Evolutionary conservation across 2,113 vertebrate genomes (phyloP), one percentile per base, ranked within the genome.

Genomic region (Cynoglossus semilaevis): DNA sequence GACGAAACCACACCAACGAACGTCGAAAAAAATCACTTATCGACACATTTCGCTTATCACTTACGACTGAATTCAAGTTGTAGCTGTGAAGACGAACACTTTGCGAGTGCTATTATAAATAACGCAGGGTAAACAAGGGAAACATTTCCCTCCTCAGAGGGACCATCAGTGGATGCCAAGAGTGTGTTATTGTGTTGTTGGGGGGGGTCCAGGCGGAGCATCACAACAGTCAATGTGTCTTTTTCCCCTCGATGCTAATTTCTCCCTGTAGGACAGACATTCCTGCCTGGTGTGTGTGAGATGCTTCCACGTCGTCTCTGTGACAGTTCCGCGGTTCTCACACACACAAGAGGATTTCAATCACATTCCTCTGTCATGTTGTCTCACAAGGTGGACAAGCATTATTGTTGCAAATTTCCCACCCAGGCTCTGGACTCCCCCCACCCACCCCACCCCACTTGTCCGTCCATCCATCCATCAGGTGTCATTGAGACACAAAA

Each of bases 341-440:
- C 70, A 70, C 70, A 68, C 41, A 36, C 52, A 58, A 50, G 41
- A 57, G 64, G 63, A 87, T 84, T 83, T 82, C 79, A 66, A 53
- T 51, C 46, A 78, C 70, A 88, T 88, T 87, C 82, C 81, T 68
- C 58, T 78, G 85, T 85, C 86, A 76, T 65, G 86, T 87, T 34
- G 49, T 38, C 65, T 83, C 72, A 82, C 71, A 51, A 57, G 81
- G 75, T 58, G 17, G 82, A 79, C 82, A 79, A 63, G 67, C 9
- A 35, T 87, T 64, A 80, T 82, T 88, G 86, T 80, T 69, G 73
- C 46, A 61, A 58, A 65, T 64, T 75, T 83, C 80, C 84, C 84
- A 87, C 84, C 83, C 83, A 85, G 74, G 57, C 58, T 17, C 80
- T 49, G 29, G 41, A 8, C 9, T 15, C 5, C 45, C 13, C 45